These are phyloP conservation scores for Leptoteleia sp. DNA, from an alignment of 1,140 invertebrate genomes.

Conservation along the genomic window DNA sequence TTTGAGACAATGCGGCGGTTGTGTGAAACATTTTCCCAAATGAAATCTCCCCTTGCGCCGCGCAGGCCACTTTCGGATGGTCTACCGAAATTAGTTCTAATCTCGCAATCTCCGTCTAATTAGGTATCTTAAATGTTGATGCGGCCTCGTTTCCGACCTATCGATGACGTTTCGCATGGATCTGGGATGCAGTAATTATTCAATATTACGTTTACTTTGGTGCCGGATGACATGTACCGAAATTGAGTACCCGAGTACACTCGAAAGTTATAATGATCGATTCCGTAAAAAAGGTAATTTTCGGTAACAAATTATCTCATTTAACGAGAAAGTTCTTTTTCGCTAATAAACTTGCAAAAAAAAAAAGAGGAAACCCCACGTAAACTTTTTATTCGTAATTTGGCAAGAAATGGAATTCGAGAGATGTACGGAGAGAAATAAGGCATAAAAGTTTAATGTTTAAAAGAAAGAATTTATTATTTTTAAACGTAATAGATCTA, in stretches of 20 bases:
- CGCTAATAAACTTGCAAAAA: not conserved
- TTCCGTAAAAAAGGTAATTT: too few relatives aligned
- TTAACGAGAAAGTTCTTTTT: too few relatives aligned
- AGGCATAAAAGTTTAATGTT: too few relatives aligned
- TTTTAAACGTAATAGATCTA: too few relatives aligned
- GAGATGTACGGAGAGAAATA: too few relatives aligned
- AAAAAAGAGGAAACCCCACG: not conserved
- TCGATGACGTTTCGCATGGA: constrained; percentile 30
- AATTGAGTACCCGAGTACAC: constrained; percentile 7
- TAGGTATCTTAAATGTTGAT: constrained; percentile 42
- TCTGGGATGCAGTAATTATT: constrained; percentile 17
- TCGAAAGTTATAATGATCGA: not conserved
- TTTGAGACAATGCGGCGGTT: constrained; percentile 38
- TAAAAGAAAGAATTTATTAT: too few relatives aligned
- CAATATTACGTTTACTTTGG: constrained; percentile 17
- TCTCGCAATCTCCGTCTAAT: constrained; percentile 51
- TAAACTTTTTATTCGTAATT: constrained; percentile 33
- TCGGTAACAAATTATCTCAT: too few relatives aligned
- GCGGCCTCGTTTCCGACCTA: constrained; percentile 25
- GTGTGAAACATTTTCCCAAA: constrained; percentile 57
- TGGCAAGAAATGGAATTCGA: constrained; percentile 30
- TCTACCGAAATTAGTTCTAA: constrained; percentile 60
- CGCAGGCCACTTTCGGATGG: constrained; percentile 29
- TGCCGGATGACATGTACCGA: not conserved
- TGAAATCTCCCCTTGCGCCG: constrained; percentile 37